A percentile compares a stretch with the other conserved stretches of the same genome.
These are phyloP conservation scores for Fragum sueziense DNA, from an alignment of 2,888 invertebrate species.

Conservation along the genomic window DNA sequence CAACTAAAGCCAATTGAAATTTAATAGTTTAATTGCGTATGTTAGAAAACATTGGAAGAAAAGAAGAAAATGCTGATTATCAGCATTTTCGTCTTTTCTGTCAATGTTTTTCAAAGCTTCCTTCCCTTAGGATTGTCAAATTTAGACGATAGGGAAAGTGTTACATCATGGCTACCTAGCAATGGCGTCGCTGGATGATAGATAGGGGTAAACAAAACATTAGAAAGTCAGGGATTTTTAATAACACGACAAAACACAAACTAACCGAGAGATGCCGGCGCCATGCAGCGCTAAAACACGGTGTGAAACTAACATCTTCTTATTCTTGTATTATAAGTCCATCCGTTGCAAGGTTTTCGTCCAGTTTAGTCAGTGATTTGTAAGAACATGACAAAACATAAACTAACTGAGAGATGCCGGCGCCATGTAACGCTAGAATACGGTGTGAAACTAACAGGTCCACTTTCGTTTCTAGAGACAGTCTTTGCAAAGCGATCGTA, in stretches of 20 bases:
- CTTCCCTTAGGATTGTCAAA: no score
- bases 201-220: slow-evolving; percentile 15
- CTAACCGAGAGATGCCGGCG: not conserved
- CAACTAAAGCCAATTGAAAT: no score
- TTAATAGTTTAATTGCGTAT: no score
- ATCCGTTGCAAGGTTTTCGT: no score
- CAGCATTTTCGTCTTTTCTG: no score
- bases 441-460: slow-evolving; percentile 1
- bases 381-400: slow-evolving; percentile 22
- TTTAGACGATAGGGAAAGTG: no score
- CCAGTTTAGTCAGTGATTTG: slow-evolving; percentile 23
- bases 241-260: slow-evolving; percentile 18
- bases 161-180: slow-evolving; percentile 29
- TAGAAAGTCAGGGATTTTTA: slow-evolving; percentile 25
- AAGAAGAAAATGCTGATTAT: no score
- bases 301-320: not conserved
- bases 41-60: no score
- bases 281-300: not conserved
- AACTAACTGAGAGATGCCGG: not conserved
- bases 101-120: no score
- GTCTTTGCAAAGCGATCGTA: no score
- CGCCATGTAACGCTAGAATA: slow-evolving; percentile 3
- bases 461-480: not conserved
- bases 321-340: not conserved
- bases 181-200: slow-evolving; percentile 19